Conservation (phyloP, 2,113 vertebrate species). For the Pachycephala philippinensis region DNA sequence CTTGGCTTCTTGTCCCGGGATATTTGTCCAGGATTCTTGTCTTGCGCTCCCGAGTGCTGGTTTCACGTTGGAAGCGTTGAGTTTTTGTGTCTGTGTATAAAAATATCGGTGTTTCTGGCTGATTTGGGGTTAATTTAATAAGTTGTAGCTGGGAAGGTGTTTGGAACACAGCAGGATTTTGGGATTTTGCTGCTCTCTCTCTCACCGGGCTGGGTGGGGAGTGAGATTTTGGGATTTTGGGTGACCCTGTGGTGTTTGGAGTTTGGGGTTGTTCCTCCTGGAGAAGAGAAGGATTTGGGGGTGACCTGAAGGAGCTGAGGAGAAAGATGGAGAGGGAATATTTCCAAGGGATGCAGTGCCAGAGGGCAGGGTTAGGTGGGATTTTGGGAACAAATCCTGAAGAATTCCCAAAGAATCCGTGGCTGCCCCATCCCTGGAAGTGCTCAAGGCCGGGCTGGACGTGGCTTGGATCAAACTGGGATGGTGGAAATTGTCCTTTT, state of each 20-base stretch:
- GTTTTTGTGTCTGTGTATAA: background rate
- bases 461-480: background rate
- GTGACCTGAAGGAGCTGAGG: background rate
- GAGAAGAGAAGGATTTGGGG: background rate
- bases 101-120: background rate
- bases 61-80: background rate
- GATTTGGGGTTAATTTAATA: rapidly evolving
- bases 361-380: background rate
- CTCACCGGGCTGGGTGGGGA: background rate
- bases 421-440: background rate
- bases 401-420: background rate
- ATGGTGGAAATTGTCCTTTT: background rate
- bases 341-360: background rate
- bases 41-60: background rate
- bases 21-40: background rate
- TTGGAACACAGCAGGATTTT: rapidly evolving
- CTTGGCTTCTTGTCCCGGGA: background rate
- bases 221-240: background rate
- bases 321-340: background rate
- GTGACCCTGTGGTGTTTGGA: background rate
- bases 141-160: background rate
- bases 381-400: background rate
- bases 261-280: background rate
- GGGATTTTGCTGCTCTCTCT: background rate
- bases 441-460: background rate